Conservation (phyloP, 2,797 vertebrate species). For the Crocidura indochinensis region DNA sequence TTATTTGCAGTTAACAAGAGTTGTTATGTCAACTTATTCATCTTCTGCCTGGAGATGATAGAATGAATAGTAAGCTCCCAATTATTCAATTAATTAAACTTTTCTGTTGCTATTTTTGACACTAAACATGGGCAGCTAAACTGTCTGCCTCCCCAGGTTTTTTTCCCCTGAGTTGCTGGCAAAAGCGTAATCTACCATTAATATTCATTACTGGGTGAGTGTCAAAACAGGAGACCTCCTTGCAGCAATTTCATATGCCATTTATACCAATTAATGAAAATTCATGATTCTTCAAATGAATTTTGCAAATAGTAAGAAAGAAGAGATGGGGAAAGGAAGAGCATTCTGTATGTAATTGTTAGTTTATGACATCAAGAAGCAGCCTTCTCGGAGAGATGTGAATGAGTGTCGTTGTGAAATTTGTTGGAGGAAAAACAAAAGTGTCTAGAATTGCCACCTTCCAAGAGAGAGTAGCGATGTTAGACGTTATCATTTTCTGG, state of each 20-base stretch:
- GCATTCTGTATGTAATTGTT: slow-evolving; percentile 53
- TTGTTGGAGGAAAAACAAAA: slow-evolving; percentile 1
- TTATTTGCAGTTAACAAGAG: slow-evolving; percentile 23
- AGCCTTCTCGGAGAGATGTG: slow-evolving; percentile 57
- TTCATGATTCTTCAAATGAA: slow-evolving; percentile 59
- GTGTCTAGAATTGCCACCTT: background rate
- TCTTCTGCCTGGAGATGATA: slow-evolving; percentile 72
- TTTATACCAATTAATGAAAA: slow-evolving; percentile 79
- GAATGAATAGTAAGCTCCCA: slow-evolving; percentile 75
- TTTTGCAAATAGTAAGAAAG: slow-evolving; percentile 62
- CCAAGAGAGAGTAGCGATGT: slow-evolving; percentile 17
- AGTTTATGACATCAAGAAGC: slow-evolving; percentile 32
- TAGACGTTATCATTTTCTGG: slow-evolving; percentile 43
- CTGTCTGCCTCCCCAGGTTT: slow-evolving; percentile 40
- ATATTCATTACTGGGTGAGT: slow-evolving; percentile 70
- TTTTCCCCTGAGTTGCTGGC: slow-evolving; percentile 42
- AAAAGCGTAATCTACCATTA: slow-evolving; percentile 67
- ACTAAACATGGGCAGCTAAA: slow-evolving; percentile 54
- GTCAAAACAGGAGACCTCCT: slow-evolving; percentile 62
- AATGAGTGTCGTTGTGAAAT: slow-evolving; percentile 48
- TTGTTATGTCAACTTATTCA: slow-evolving; percentile 75
- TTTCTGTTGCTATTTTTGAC: slow-evolving; percentile 66
- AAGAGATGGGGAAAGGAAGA: background rate
- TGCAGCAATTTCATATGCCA: slow-evolving; percentile 57
- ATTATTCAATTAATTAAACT: slow-evolving; percentile 81